phyloP scores from a whole-genome alignment of 2,888 invertebrate species.

The Hartigia nigra region DNA sequence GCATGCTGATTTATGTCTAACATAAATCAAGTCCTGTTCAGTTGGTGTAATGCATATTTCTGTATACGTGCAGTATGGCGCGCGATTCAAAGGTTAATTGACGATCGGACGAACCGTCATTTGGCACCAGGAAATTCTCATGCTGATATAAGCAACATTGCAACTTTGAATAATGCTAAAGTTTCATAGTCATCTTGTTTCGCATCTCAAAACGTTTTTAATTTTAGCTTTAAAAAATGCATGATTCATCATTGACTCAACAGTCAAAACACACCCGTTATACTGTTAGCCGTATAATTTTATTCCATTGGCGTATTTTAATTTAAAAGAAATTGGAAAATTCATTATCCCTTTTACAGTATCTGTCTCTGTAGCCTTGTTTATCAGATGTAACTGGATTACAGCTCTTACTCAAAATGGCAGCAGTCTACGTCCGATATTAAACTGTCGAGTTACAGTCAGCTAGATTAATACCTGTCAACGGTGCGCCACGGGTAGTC shows the following conservation, averaged over 20 bases:
- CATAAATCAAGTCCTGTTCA: slow-evolving; percentile 51
- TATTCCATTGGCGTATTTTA: background rate
- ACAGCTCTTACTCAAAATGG: background rate
- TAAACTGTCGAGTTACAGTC: slow-evolving; percentile 33
- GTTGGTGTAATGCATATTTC: slow-evolving; percentile 51
- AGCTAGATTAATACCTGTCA: slow-evolving; percentile 27
- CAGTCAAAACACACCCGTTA: too few relatives aligned
- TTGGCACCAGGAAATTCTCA: background rate
- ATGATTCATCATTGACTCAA: background rate
- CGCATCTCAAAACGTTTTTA: background rate
- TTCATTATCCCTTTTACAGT: background rate
- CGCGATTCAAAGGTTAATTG: slow-evolving; percentile 3
- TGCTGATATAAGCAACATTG: background rate
- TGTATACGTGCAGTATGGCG: slow-evolving; percentile 24
- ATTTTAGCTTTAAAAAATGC: background rate
- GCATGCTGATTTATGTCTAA: slow-evolving; percentile 47
- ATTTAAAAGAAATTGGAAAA: background rate
- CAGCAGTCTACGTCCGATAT: background rate
- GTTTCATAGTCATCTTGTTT: background rate
- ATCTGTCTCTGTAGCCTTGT: background rate
- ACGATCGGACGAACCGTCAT: background rate
- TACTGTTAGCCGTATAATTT: background rate
- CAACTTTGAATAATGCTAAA: background rate
- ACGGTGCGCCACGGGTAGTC: slow-evolving; percentile 16
- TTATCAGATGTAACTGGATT: background rate